phyloP scores from a whole-genome alignment of 2,113 vertebrate genomes.

The Apeltes quadracus region DNA sequence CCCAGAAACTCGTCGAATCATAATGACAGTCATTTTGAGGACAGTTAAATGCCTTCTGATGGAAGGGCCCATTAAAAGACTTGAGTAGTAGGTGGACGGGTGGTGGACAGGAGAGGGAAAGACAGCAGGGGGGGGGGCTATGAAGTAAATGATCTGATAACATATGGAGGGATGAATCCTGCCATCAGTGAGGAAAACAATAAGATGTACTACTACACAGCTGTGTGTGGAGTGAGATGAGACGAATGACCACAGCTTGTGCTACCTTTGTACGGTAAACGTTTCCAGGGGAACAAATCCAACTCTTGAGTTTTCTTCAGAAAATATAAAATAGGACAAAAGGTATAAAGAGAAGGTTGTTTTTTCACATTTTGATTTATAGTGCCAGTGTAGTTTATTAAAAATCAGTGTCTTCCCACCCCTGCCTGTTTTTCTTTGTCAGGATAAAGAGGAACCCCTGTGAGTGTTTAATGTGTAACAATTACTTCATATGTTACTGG shows the following conservation, averaged over 20 bases:
- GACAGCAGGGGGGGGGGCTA: background rate
- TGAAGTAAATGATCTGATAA: background rate
- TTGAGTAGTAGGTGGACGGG: background rate
- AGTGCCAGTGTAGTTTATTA: background rate
- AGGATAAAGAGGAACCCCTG: no score
- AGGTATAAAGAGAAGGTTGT: background rate
- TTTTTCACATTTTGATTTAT: background rate
- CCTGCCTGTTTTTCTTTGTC: no score
- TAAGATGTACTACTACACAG: background rate
- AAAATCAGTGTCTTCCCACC: background rate
- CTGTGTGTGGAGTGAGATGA: background rate
- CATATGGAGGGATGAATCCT: background rate
- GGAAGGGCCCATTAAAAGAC: background rate
- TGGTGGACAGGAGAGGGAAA: background rate
- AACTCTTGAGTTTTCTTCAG: background rate
- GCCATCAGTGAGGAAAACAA: background rate
- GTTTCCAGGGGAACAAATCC: background rate
- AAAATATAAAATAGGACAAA: background rate
- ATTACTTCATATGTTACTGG: no score
- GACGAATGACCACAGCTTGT: constrained; percentile 8
- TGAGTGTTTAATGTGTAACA: no score
- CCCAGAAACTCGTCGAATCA: constrained; percentile 19
- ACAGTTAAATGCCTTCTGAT: constrained; percentile 4
- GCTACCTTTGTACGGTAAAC: constrained; percentile 28
- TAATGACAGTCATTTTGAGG: constrained; percentile 7